phyloP scores from a whole-genome alignment of 2,113 vertebrate species.

The Andinoacara biseriatus region DNA sequence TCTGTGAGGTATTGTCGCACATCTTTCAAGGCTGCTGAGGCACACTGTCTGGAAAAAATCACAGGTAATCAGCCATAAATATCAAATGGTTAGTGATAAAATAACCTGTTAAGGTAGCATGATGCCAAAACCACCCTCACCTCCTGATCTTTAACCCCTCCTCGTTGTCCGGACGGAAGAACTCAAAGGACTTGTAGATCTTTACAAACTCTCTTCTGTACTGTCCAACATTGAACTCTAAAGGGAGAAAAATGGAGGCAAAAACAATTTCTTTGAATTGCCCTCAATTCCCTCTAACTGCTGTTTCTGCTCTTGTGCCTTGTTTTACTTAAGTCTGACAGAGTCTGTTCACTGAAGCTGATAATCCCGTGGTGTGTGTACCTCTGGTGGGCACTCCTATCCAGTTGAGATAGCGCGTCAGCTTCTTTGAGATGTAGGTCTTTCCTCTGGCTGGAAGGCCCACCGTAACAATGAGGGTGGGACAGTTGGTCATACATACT shows the following conservation, averaged over 20 bases:
- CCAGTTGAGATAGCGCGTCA: slow-evolving; percentile 98
- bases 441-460: slow-evolving; percentile 96
- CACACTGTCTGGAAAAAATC: slow-evolving; percentile 86
- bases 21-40: slow-evolving; percentile 89
- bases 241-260: background rate
- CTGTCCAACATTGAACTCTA: slow-evolving; percentile 98
- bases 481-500: slow-evolving; percentile 99
- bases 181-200: slow-evolving; percentile 97
- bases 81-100: background rate
- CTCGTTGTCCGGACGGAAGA: slow-evolving; percentile 96
- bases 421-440: slow-evolving; percentile 98
- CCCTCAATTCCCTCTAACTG: background rate
- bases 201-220: slow-evolving; percentile 93
- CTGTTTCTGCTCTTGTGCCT: background rate
- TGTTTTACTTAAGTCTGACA: background rate
- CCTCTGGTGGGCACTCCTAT: slow-evolving; percentile 97
- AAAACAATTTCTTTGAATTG: background rate
- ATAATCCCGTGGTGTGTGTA: slow-evolving; percentile 42
- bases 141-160: slow-evolving; percentile 94
- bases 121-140: slow-evolving; percentile 75
- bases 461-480: slow-evolving; percentile 96
- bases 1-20: slow-evolving; percentile 91
- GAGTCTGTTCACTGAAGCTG: background rate
- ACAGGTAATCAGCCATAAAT: background rate
- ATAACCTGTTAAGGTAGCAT: background rate